A percentile compares a stretch with the other conserved stretches of the same genome.
Conservation (phyloP, 2,797 vertebrate species). For the Denticeps clupeoides region DNA sequence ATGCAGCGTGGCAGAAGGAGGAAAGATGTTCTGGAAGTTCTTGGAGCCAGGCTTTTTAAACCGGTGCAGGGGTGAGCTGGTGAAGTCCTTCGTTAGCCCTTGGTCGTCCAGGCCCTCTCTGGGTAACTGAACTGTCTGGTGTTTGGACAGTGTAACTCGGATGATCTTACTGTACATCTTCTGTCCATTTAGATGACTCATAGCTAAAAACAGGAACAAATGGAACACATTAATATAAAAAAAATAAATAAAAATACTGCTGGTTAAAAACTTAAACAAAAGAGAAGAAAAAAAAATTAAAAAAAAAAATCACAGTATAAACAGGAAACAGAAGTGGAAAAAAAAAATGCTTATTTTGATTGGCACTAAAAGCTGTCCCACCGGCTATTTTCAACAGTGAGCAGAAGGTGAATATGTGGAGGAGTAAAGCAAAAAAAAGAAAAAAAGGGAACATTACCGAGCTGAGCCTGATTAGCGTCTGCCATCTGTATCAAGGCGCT, state of each 20-base stretch:
- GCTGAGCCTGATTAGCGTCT: conserved; percentile 88
- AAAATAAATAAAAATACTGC: conserved; percentile 10
- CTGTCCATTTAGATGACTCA: conserved; percentile 95
- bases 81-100: conserved; percentile 92
- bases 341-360: too few relatives aligned
- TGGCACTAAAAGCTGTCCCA: too few relatives aligned
- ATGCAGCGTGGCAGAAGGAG: conserved; percentile 90
- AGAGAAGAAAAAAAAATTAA: neutral
- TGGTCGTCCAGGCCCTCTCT: conserved; percentile 92
- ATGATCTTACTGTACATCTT: conserved; percentile 98
- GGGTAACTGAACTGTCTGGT: conserved; percentile 91
- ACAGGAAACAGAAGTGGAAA: neutral
- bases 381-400: too few relatives aligned
- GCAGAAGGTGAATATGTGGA: too few relatives aligned
- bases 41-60: conserved; percentile 97
- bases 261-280: neutral
- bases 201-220: too few relatives aligned
- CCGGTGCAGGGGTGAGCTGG: conserved; percentile 91
- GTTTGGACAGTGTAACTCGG: conserved; percentile 89
- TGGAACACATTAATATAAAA: too few relatives aligned
- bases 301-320: neutral
- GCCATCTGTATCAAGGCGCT: conserved; percentile 97
- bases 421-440: too few relatives aligned
- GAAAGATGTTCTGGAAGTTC: conserved; percentile 97
- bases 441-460: conserved; percentile 66